A percentile compares a stretch with the other conserved stretches of the same genome.
Evolutionary conservation across 2,113 vertebrate species (phyloP).

Genomic region (Apteryx owenii): DNA sequence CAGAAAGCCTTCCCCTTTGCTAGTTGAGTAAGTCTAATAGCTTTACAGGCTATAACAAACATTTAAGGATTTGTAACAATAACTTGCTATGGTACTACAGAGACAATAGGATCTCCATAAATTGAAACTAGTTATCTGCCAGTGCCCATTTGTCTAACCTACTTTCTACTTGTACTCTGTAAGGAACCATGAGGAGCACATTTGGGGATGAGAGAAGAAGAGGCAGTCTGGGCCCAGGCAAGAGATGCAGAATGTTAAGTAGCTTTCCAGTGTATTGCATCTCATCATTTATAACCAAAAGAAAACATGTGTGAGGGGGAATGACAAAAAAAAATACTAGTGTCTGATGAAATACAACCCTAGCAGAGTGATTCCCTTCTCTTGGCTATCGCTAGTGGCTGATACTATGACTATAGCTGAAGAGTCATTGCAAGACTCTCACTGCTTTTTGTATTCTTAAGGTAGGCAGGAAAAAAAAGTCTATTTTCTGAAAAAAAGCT

Average conservation of each 20-base stretch:
- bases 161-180: neutral
- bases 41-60: constrained; percentile 54
- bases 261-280: neutral
- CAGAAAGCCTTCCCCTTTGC: constrained; percentile 33
- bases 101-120: constrained; percentile 7
- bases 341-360: neutral
- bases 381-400: neutral
- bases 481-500: neutral
- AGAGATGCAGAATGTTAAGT: neutral
- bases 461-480: neutral
- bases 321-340: neutral
- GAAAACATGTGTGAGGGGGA: neutral
- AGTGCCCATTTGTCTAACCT: constrained; percentile 23
- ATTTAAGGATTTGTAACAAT: constrained; percentile 38
- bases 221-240: neutral
- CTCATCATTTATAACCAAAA: neutral
- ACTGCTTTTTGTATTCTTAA: neutral
- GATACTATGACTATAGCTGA: neutral
- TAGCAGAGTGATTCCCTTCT: neutral
- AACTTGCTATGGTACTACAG: neutral
- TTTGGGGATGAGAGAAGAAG: neutral
- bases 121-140: constrained; percentile 3
- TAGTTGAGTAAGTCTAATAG: neutral
- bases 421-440: neutral
- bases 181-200: neutral